A percentile compares a stretch with the other conserved stretches of the same genome.
Conservation (phyloP, 2,888 invertebrate species). For the Trichacis sp. region DNA sequence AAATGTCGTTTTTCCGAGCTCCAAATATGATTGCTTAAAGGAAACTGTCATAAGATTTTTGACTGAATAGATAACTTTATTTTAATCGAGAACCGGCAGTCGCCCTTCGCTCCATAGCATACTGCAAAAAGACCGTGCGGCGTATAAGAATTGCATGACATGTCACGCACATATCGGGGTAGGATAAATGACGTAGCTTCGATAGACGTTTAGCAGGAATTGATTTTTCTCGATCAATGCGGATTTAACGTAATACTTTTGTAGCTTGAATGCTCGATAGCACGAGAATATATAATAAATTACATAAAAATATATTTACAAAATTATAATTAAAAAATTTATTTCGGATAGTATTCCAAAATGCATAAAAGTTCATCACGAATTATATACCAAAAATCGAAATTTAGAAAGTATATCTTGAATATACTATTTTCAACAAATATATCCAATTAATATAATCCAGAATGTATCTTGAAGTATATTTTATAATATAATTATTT, state of each 20-base stretch:
- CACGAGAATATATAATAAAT: not conserved
- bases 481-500: too few relatives aligned
- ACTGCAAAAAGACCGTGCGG: constrained; percentile 25
- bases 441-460: too few relatives aligned
- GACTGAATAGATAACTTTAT: constrained; percentile 22
- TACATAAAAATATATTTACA: not conserved
- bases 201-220: constrained; percentile 22
- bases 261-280: not conserved
- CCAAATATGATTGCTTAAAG: constrained; percentile 21
- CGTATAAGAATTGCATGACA: constrained; percentile 26
- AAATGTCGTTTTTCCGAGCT: constrained; percentile 13
- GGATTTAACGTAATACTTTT: not conserved
- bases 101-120: constrained; percentile 15
- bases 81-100: constrained; percentile 11
- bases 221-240: constrained; percentile 6
- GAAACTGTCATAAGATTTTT: constrained; percentile 29
- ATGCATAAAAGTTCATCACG: too few relatives aligned
- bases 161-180: constrained; percentile 26
- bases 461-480: too few relatives aligned
- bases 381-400: too few relatives aligned
- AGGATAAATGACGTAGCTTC: constrained; percentile 23
- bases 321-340: too few relatives aligned
- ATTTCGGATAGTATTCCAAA: too few relatives aligned
- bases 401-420: too few relatives aligned
- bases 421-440: too few relatives aligned